A percentile compares a stretch with the other conserved stretches of the same genome.
phyloP scores from a whole-genome alignment of 2,113 vertebrate species.

The Hyla sarda region DNA sequence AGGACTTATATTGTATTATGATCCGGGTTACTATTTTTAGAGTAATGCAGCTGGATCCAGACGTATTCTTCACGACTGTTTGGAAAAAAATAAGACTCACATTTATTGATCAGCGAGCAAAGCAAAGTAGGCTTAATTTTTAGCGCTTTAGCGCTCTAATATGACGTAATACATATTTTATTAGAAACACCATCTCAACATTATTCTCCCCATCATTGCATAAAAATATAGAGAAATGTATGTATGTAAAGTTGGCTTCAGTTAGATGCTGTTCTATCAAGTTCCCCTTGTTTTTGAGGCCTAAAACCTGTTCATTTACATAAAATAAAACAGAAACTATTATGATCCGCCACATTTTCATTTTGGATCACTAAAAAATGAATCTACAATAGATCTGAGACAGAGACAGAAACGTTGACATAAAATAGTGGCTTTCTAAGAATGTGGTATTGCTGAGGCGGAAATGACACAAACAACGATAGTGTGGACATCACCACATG shows the following conservation, averaged over 20 bases:
- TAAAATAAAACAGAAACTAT: no score
- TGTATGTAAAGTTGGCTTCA: not conserved
- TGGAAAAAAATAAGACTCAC: not conserved
- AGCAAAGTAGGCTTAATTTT: not conserved
- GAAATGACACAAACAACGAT: not conserved
- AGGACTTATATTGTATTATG: conserved; percentile 29
- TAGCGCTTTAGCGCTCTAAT: not conserved
- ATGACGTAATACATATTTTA: not conserved
- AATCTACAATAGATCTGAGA: no score
- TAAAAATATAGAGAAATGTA: not conserved
- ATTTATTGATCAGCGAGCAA: not conserved
- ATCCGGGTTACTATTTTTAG: not conserved
- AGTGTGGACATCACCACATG: not conserved
- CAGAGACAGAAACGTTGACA: no score
- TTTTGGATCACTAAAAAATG: no score
- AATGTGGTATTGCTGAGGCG: no score
- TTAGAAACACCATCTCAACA: not conserved
- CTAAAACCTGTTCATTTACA: no score
- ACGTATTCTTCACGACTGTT: not conserved
- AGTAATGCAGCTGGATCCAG: not conserved
- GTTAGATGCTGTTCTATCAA: not conserved
- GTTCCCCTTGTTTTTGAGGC: no score
- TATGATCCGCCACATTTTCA: no score
- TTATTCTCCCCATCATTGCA: not conserved
- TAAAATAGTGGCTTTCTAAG: not conserved